Base-by-base conservation (phyloP, 30 jellyfish, hydroid and myxozoan genomes). In the Rhopilema esculentum region DNA sequence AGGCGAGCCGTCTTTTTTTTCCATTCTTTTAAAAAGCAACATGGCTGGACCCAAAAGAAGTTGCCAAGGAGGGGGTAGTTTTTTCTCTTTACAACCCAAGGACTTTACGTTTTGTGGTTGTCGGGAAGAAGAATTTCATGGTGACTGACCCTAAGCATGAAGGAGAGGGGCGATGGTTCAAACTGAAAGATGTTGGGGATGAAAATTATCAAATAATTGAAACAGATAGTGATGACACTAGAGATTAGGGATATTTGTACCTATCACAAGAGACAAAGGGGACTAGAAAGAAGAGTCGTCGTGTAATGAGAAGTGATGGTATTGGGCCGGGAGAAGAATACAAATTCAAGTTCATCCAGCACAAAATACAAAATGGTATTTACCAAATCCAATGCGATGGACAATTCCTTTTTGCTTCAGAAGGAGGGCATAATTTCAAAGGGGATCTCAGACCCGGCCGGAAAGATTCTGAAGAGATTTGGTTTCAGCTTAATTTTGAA, bases 331-430 rank as follows among this genome's bases (percentile, higher is more conserved):
- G 16, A 27, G 84, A 73, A 4, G 30, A 18, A 1, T 73, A 73
- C 31, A 73, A 73, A 25, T 73, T 73, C 69, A 8, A 16, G 18
- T 73, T 73, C 84, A 16, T 73, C 8, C 19, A 73, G 69, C 23
- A 48, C 70, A 18, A 18, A 22, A 29, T 4, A 31, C 84, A 73
- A 25, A 73, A 40, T 30, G 84, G 84, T 23, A 25, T 73, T 32
- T 73, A 73, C 72, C 31, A 73, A 25, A 73, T 73, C 27, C 23
- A 73, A 24, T 6, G 72, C 84, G 29, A 73, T 12, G 84, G 84
- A 18, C 8, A 29, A 69, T 29, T 69, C 69, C 18, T 73, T 15
- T 73, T 4, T 73, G 72, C 29, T 4, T 28, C 72, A 8, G 72
- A 21, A 18, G 72, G 72, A 28, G 84, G 69, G 18, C 69, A 73